A percentile compares a stretch with the other conserved stretches of the same genome.
These are phyloP conservation scores for Megamerina dolium DNA, from an alignment of 2,888 invertebrate genomes.

Conservation along the genomic window DNA sequence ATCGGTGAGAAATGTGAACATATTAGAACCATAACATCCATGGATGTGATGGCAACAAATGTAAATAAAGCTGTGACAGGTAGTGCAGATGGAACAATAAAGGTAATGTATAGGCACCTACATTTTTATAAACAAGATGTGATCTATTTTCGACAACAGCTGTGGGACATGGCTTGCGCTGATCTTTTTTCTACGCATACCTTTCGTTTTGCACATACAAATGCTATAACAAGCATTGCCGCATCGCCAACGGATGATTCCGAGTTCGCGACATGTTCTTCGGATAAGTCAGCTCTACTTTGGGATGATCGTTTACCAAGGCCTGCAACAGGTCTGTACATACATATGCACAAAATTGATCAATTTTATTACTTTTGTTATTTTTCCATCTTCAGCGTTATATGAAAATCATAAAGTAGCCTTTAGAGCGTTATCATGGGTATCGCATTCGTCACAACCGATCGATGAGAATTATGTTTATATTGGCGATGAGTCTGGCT, in stretches of 20 bases:
- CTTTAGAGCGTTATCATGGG: constrained; percentile 27
- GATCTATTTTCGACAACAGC: constrained; percentile 25
- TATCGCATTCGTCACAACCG: constrained; percentile 5
- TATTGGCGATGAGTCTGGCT: constrained; percentile 30
- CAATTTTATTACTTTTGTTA: no score
- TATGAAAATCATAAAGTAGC: constrained; percentile 24
- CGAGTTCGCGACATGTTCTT: constrained; percentile 31
- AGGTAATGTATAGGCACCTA: no score
- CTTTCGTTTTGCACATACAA: constrained; percentile 31
- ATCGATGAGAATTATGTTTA: constrained; percentile 19
- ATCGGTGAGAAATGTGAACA: constrained; percentile 40
- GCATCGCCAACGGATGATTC: constrained; percentile 21
- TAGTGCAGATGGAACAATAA: constrained; percentile 37
- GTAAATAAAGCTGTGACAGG: constrained; percentile 34
- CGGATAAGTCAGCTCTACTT: constrained; percentile 33
- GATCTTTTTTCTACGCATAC: constrained; percentile 31
- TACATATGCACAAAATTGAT: no score
- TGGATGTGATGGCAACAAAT: constrained; percentile 33
- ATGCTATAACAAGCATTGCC: constrained; percentile 31
- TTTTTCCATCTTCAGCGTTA: constrained; percentile 17
- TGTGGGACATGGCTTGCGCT: constrained; percentile 44
- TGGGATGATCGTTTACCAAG: constrained; percentile 34
- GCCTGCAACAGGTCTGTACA: constrained; percentile 32
- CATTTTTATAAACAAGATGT: background rate
- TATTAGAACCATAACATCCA: constrained; percentile 35